Evolutionary conservation across 2,113 vertebrate genomes (phyloP), one percentile per base, ranked within the genome.

Genomic region (Charadrius vociferus): DNA sequence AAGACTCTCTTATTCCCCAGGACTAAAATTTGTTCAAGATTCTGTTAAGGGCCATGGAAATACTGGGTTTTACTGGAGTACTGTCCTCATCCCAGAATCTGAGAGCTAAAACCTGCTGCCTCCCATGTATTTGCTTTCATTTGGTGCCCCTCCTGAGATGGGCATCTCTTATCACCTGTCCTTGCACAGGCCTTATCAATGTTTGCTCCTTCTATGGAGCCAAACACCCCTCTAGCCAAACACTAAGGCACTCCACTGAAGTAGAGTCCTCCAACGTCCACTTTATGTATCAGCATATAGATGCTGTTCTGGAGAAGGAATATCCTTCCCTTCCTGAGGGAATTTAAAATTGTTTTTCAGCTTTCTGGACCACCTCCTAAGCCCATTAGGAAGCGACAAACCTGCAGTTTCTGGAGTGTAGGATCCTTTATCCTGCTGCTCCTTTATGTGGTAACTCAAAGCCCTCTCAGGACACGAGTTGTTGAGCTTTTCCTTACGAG

Each of bases 321-420:
- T 26, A 85, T 36, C 47, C 45, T 92, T 96, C 80, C 70, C 18
- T 91, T 93, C 78, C 79, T 1, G 37, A 75, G 43, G 37, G 65
- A 73, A 79, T 30, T 72, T 36, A 7, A 85, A 52, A 75, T 20
- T 36, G 29, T 8, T 52, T 91, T 79, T 73, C 77, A 88, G 55
- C 75, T 92, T 72, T 90, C 63, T 78, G 62, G 65, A 83, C 52
- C 47, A 81, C 14, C 81, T 67, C 41, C 71, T 55, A 83, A 91
- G 45, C n/a, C 37, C 61, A 67, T 66, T 72, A 65, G 5, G 27
- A 74, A 22, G 30, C 36, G 41, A 70, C 63, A 4, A 71, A 91
- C 88, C 88, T 75, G 95, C 36, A 47, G 70, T 55, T 15, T 70
- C 89, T 23, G 58, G 34, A 63, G 26, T 1, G 22, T 32, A 17